Evolutionary conservation across 2,888 invertebrate genomes (phyloP).

Genomic region (Acholoe squamosa): DNA sequence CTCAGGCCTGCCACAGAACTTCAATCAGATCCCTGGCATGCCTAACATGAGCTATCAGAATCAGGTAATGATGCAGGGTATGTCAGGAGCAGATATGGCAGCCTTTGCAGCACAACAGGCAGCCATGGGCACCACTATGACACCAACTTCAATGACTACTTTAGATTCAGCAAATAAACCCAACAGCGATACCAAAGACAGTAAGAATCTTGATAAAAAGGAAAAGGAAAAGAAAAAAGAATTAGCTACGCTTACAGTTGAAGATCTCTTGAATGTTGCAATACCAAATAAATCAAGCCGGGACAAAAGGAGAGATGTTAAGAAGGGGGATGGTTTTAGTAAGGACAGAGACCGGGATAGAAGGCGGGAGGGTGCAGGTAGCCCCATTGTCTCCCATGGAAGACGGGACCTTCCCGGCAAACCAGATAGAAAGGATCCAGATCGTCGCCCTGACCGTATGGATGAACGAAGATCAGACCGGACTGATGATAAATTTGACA

Average conservation of each 20-base stretch:
- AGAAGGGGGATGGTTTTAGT: neutral
- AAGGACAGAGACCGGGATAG: conserved; percentile 35
- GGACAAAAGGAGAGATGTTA: neutral
- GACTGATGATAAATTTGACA: neutral
- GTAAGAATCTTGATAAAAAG: conserved; percentile 49
- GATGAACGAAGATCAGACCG: conserved; percentile 12
- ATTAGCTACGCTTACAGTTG: conserved; percentile 68
- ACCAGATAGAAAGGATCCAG: conserved; percentile 37
- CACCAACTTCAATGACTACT: neutral
- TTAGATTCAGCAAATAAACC: neutral
- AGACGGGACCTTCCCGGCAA: conserved; percentile 8
- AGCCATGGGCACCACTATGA: neutral
- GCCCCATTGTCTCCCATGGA: neutral
- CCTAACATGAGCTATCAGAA: neutral
- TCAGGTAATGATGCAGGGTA: neutral
- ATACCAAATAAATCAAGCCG: conserved; percentile 52
- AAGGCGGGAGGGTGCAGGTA: neutral
- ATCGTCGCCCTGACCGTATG: neutral
- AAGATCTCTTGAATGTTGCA: conserved; percentile 68
- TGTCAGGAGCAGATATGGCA: neutral
- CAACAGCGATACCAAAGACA: neutral
- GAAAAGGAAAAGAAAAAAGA: conserved; percentile 66
- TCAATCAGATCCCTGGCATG: neutral
- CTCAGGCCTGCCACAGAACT: neutral
- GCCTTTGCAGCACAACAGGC: neutral